phyloP scores from a whole-genome alignment of 1,140 invertebrate species.

The Drosophila littoralis region DNA sequence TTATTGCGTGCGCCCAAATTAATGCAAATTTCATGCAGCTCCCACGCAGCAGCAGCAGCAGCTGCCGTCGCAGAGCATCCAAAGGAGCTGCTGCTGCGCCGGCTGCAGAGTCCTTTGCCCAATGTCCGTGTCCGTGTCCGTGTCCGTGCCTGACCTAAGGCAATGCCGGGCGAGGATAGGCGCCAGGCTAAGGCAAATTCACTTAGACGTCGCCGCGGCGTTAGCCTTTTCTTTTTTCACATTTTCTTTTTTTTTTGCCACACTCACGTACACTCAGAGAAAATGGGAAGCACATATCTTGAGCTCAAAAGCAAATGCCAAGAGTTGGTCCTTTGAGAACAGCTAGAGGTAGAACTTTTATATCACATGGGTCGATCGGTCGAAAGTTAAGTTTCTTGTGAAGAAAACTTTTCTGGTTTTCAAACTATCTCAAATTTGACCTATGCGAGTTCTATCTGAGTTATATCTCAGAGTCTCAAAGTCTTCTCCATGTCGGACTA shows the following conservation, averaged over 20 bases:
- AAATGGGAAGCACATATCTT: not conserved
- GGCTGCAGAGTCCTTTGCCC: conserved; percentile 6
- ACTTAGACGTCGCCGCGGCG: conserved; percentile 60
- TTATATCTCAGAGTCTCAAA: too few relatives aligned
- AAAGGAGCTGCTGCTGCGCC: conserved; percentile 18
- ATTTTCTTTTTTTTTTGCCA: conserved; percentile 47
- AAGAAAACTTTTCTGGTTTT: too few relatives aligned
- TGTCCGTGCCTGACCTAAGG: conserved; percentile 72
- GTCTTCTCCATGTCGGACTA: too few relatives aligned
- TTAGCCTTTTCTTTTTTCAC: conserved; percentile 59
- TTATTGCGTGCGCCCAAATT: conserved; percentile 62
- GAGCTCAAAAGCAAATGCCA: too few relatives aligned
- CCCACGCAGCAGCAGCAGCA: conserved; percentile 5
- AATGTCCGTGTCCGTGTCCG: conserved; percentile 8
- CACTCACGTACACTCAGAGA: conserved; percentile 13
- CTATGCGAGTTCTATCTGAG: too few relatives aligned
- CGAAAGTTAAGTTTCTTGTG: too few relatives aligned
- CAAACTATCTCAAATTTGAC: too few relatives aligned
- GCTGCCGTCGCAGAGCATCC: conserved; percentile 19
- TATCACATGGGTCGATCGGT: too few relatives aligned
- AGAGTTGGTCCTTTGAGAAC: too few relatives aligned
- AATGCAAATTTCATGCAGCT: conserved; percentile 73
- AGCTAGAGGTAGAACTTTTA: too few relatives aligned
- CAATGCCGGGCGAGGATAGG: conserved; percentile 36
- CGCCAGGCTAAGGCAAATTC: conserved; percentile 65